These are phyloP conservation scores for Danio tinwini DNA, from an alignment of 2,797 vertebrate genomes.

Conservation along the genomic window DNA sequence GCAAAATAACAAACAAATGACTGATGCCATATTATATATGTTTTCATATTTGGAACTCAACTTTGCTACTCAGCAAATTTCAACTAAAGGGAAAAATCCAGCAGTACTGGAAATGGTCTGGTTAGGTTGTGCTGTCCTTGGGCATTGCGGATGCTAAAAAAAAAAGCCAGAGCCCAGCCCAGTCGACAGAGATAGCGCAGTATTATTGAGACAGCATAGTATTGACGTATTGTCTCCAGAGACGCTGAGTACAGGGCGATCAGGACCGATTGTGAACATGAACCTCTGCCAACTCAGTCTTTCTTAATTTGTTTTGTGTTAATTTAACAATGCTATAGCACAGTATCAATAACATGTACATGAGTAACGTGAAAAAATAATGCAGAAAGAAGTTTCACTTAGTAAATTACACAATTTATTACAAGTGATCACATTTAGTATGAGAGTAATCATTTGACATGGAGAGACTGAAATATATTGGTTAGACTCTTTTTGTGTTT, in stretches of 20 bases:
- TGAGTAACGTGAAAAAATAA: neutral
- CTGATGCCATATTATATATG: neutral
- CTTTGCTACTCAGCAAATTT: neutral
- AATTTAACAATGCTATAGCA: constrained; percentile 14
- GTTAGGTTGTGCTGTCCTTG: constrained; percentile 7
- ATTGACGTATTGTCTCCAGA: constrained; percentile 32
- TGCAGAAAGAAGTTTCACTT: neutral
- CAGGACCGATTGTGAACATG: constrained; percentile 22
- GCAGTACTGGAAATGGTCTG: neutral
- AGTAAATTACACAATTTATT: neutral
- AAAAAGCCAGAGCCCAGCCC: neutral
- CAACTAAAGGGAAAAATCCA: neutral
- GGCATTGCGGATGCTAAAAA: constrained; percentile 6
- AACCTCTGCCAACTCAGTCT: constrained; percentile 20
- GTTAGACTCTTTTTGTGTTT: too few relatives aligned
- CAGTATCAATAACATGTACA: constrained; percentile 3
- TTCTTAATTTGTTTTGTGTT: constrained; percentile 17
- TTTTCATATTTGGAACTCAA: neutral
- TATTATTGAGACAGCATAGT: constrained; percentile 29
- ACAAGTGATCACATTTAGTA: too few relatives aligned
- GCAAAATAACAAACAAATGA: constrained; percentile 14
- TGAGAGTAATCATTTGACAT: too few relatives aligned
- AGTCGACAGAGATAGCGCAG: constrained; percentile 9
- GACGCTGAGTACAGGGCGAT: constrained; percentile 18
- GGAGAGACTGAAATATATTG: too few relatives aligned